These are phyloP conservation scores for Pseudomugil tenellus DNA, from an alignment of 2,797 vertebrate genomes.

Conservation along the genomic window DNA sequence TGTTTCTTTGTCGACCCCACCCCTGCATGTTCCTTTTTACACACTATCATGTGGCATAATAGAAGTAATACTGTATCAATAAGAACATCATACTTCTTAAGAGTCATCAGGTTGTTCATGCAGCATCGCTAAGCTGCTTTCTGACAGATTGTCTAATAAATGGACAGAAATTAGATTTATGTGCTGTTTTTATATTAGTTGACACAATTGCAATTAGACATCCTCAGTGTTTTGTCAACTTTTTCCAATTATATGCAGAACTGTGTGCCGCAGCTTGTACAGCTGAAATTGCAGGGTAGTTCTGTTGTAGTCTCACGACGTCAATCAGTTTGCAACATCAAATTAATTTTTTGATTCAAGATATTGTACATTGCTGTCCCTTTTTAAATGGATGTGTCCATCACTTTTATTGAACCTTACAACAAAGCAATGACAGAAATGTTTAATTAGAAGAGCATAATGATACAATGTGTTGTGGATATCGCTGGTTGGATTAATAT, in stretches of 20 bases:
- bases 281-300: slow-evolving; percentile 61
- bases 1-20: slow-evolving; percentile 40
- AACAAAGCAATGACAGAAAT: slow-evolving; percentile 54
- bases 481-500: slow-evolving; percentile 34
- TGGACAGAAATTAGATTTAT: slow-evolving; percentile 65
- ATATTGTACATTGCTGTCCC: slow-evolving; percentile 64
- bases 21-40: slow-evolving; percentile 46
- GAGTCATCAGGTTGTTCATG: slow-evolving; percentile 40
- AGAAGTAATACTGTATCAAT: slow-evolving; percentile 55
- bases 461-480: slow-evolving; percentile 31
- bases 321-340: slow-evolving; percentile 67
- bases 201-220: slow-evolving; percentile 73
- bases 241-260: slow-evolving; percentile 72
- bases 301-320: slow-evolving; percentile 50
- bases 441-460: slow-evolving; percentile 64
- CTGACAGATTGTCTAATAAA: slow-evolving; percentile 68
- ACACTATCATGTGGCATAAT: slow-evolving; percentile 36
- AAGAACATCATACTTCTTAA: slow-evolving; percentile 53
- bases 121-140: slow-evolving; percentile 61
- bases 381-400: slow-evolving; percentile 80
- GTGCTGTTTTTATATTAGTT: slow-evolving; percentile 65
- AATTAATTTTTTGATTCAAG: slow-evolving; percentile 68
- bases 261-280: slow-evolving; percentile 50
- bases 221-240: slow-evolving; percentile 67
- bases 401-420: slow-evolving; percentile 69